Conservation (phyloP, 2,888 invertebrate species). For the Polymixis flavicincta region DNA sequence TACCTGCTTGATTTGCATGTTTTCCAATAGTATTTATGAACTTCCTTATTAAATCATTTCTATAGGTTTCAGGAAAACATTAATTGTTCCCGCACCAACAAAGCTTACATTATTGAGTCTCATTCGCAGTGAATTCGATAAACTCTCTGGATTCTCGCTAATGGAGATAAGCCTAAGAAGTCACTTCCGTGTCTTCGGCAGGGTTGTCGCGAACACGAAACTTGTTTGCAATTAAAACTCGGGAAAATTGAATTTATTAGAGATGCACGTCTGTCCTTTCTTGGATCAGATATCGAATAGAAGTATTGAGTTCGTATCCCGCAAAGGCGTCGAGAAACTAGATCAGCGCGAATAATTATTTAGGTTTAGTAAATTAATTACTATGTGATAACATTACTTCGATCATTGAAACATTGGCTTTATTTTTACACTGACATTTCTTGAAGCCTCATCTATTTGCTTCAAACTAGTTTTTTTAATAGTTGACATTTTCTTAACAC, state of each 20-base stretch:
- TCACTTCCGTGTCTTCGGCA: constrained; percentile 56
- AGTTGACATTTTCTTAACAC: constrained; percentile 1
- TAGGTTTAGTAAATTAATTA: constrained; percentile 36
- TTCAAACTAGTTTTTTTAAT: not conserved
- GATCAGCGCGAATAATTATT: constrained; percentile 52
- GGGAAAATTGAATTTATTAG: constrained; percentile 65
- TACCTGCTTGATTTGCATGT: not conserved
- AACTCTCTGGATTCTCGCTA: constrained; percentile 55
- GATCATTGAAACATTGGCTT: constrained; percentile 36
- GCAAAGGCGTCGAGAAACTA: constrained; percentile 49
- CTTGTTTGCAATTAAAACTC: constrained; percentile 67
- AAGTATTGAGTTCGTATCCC: constrained; percentile 50
- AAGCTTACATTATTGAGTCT: constrained; percentile 38
- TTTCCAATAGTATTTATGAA: not conserved
- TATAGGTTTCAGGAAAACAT: constrained; percentile 9
- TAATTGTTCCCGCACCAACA: constrained; percentile 22
- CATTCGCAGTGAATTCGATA: constrained; percentile 57
- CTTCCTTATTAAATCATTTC: constrained; percentile 13
- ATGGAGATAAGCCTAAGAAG: constrained; percentile 64
- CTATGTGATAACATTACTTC: constrained; percentile 22
- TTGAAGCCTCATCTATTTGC: not conserved
- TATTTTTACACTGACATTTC: constrained; percentile 32
- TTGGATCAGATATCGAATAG: constrained; percentile 63
- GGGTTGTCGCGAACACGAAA: constrained; percentile 59
- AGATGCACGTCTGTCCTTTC: constrained; percentile 55